These are phyloP conservation scores for Trissolcus brochymenae DNA, from an alignment of 2,888 invertebrate genomes.

Conservation along the genomic window DNA sequence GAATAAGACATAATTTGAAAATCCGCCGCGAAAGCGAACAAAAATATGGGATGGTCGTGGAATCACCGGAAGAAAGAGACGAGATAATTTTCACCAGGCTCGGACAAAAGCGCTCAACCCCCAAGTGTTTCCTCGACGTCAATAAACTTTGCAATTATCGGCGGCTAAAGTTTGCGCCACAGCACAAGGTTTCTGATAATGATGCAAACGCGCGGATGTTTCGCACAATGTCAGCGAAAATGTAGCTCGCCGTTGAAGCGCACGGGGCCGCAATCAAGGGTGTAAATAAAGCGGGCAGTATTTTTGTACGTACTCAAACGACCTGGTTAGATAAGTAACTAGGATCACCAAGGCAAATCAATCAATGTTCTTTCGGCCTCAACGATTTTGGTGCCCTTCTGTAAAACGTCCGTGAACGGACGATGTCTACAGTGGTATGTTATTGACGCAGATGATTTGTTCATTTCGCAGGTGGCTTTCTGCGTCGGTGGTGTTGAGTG, in stretches of 20 bases:
- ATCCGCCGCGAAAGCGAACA: slow-evolving; percentile 35
- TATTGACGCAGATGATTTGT: slow-evolving; percentile 71
- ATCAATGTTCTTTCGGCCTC: slow-evolving; percentile 44
- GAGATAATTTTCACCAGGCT: slow-evolving; percentile 60
- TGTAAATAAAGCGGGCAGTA: slow-evolving; percentile 53
- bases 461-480: slow-evolving; percentile 71
- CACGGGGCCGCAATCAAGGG: slow-evolving; percentile 7
- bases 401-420: neutral
- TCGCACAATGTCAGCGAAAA: slow-evolving; percentile 37
- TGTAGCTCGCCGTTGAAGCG: slow-evolving; percentile 28
- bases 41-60: slow-evolving; percentile 76
- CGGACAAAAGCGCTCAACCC: slow-evolving; percentile 6
- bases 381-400: slow-evolving; percentile 38
- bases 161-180: slow-evolving; percentile 10
- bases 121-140: slow-evolving; percentile 20
- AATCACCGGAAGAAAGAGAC: slow-evolving; percentile 75
- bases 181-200: no score
- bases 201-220: slow-evolving; percentile 21
- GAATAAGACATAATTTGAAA: slow-evolving; percentile 19
- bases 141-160: slow-evolving; percentile 35
- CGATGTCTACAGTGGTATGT: slow-evolving; percentile 61
- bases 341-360: slow-evolving; percentile 14
- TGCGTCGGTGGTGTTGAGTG: slow-evolving; percentile 72
- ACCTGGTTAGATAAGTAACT: no score
- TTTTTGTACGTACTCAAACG: slow-evolving; percentile 48